Percentiles rank a stretch among this genome's conserved stretches.
Evolutionary conservation across 2,888 invertebrate genomes (phyloP).

Genomic region (Lycocerus yunnanus): DNA sequence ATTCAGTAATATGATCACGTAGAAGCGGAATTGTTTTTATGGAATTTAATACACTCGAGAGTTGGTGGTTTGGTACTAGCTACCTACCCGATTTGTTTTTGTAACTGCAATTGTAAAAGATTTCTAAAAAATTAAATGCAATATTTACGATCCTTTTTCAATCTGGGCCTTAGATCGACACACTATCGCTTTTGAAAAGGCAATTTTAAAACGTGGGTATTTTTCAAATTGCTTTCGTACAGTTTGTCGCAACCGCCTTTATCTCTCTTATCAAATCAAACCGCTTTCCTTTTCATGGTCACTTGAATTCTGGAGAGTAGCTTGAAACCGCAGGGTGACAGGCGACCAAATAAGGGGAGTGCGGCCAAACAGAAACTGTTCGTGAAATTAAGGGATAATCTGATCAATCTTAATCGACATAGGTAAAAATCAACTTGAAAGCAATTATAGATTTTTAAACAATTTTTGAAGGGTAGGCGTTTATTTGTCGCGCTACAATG

Average conservation of each 20-base stretch:
- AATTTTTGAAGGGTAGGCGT: neutral
- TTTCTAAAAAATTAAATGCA: neutral
- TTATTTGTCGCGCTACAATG: too few relatives aligned
- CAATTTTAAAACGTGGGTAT: neutral
- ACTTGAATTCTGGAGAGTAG: neutral
- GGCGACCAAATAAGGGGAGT: neutral
- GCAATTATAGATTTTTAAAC: too few relatives aligned
- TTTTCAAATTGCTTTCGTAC: neutral
- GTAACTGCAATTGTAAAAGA: neutral
- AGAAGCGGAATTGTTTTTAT: neutral
- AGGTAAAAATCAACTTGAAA: neutral
- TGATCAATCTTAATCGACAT: neutral
- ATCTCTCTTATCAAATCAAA: neutral
- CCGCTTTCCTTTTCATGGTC: neutral
- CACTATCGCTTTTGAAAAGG: neutral
- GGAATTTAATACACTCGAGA: neutral
- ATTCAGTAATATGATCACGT: neutral
- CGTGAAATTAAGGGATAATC: neutral
- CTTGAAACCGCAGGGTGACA: neutral
- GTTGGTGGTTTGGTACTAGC: neutral
- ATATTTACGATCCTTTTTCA: neutral
- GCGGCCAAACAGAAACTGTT: neutral
- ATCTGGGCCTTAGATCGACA: neutral
- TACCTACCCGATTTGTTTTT: neutral
- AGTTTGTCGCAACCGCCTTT: neutral